phyloP scores from a whole-genome alignment of 1,140 invertebrate genomes.

The Scylla paramamosain region DNA sequence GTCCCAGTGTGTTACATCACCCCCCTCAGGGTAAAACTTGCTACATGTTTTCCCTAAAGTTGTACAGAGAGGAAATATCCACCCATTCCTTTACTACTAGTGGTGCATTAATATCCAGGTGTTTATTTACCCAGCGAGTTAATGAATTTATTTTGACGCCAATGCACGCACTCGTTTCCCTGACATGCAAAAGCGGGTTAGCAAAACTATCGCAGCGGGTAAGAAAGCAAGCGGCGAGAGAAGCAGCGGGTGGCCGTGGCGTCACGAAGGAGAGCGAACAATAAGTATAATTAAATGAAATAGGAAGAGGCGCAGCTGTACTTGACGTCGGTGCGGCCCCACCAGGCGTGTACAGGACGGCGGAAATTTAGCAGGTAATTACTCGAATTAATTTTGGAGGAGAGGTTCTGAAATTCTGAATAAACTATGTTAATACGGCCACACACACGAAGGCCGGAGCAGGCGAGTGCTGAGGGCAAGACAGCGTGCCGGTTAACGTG shows the following conservation, averaged over 20 bases:
- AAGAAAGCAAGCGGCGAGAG: background rate
- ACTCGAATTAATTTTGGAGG: slow-evolving; percentile 34
- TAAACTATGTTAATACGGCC: slow-evolving; percentile 28
- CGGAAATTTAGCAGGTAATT: slow-evolving; percentile 28
- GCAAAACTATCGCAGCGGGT: no score
- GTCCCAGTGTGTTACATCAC: background rate
- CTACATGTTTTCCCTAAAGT: no score
- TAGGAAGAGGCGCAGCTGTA: slow-evolving; percentile 22
- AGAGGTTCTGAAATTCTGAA: slow-evolving; percentile 24
- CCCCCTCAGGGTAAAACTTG: no score
- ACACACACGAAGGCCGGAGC: background rate
- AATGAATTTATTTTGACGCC: no score
- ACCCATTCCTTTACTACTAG: no score
- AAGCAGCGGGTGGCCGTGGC: background rate
- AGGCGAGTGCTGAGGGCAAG: background rate
- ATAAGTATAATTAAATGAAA: slow-evolving; percentile 31
- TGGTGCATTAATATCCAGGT: no score
- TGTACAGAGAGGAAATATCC: no score
- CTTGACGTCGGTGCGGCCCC: slow-evolving; percentile 26
- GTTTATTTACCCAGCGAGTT: no score
- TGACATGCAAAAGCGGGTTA: no score
- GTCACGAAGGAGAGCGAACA: slow-evolving; percentile 3
- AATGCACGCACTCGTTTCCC: no score
- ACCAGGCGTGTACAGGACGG: slow-evolving; percentile 29
- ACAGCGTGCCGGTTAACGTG: background rate